Evolutionary conservation across 2,888 invertebrate species (phyloP).

Genomic region (Limnephilus auricula): DNA sequence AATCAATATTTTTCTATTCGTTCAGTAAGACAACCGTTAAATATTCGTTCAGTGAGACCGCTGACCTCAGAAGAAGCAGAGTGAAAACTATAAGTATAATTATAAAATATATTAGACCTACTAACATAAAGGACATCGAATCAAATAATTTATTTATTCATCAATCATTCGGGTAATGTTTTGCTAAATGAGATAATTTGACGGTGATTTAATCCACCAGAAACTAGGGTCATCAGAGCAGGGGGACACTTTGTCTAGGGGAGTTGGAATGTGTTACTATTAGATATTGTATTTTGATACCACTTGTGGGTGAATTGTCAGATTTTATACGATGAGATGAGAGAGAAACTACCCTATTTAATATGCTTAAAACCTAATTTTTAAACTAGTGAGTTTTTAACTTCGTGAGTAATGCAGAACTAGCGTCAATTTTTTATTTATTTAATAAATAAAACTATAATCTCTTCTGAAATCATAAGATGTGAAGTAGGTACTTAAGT

Average conservation of each 20-base stretch:
- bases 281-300: not conserved
- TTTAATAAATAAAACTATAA: no score
- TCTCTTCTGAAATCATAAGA: no score
- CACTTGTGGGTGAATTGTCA: not conserved
- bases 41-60: not conserved
- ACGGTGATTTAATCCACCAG: constrained; percentile 24
- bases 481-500: no score
- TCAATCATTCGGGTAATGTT: not conserved
- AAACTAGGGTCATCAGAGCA: not conserved
- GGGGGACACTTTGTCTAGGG: constrained; percentile 10
- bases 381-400: no score
- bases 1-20: no score
- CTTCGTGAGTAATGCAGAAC: no score
- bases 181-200: constrained; percentile 18
- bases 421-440: no score
- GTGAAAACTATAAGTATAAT: not conserved
- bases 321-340: no score
- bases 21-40: no score
- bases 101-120: not conserved
- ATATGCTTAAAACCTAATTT: no score
- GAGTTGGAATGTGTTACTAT: not conserved
- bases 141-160: constrained; percentile 4
- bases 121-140: not conserved
- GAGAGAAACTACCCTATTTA: no score
- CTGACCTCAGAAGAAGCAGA: not conserved